phyloP scores from a whole-genome alignment of 1,140 invertebrate species.

The Kradibia gibbosae region DNA sequence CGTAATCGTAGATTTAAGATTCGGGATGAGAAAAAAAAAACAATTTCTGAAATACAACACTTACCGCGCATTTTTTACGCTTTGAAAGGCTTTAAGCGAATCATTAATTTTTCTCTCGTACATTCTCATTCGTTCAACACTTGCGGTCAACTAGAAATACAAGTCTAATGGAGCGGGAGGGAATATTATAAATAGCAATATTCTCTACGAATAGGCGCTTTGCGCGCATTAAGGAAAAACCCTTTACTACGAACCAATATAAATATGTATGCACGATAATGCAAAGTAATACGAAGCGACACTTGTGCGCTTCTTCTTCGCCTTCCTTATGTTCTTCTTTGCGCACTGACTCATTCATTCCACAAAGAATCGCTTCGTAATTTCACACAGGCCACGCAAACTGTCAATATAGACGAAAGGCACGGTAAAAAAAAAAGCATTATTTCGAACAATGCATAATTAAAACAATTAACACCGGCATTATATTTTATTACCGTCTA shows the following conservation, averaged over 20 bases:
- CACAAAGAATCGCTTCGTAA: no score
- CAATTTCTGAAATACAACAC: background rate
- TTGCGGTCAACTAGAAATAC: background rate
- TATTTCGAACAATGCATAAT: no score
- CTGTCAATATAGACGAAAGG: no score
- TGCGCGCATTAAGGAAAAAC: background rate
- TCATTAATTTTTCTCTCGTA: background rate
- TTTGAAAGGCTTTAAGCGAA: background rate
- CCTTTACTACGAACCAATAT: background rate
- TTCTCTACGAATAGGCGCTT: slow-evolving; percentile 2
- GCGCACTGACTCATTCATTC: no score
- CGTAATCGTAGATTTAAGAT: background rate
- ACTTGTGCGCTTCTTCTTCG: background rate
- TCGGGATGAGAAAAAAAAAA: background rate
- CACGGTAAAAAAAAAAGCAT: no score
- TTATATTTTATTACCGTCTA: no score
- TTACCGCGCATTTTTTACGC: background rate
- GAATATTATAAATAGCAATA: slow-evolving; percentile 19
- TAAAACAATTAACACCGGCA: no score
- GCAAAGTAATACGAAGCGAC: no score
- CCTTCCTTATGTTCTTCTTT: no score
- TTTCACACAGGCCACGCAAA: no score
- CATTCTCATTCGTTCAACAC: background rate
- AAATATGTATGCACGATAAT: no score
- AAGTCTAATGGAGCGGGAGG: slow-evolving; percentile 4